Conservation (phyloP, 1,140 invertebrate species). For the Pectinophora gossypiella region DNA sequence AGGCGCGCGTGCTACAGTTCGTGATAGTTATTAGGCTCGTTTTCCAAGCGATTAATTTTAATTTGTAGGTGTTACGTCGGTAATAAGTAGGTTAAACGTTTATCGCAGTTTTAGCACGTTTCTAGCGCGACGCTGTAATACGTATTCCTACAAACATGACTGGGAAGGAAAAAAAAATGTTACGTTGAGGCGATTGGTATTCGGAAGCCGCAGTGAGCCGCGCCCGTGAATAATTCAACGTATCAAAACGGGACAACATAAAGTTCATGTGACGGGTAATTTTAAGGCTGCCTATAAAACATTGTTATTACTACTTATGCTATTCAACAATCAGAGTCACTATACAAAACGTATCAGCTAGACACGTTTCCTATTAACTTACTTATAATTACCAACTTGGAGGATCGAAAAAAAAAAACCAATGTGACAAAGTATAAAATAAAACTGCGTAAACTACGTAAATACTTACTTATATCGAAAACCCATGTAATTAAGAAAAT, state of each 20-base stretch:
- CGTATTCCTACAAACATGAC: background rate
- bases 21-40: background rate
- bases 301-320: too few relatives aligned
- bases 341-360: too few relatives aligned
- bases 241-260: conserved; percentile 12
- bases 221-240: conserved; percentile 33
- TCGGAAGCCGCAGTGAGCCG: conserved; percentile 16
- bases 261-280: conserved; percentile 23
- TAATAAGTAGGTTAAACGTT: background rate
- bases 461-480: too few relatives aligned
- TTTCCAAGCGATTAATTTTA: background rate
- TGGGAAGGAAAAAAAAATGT: conserved; percentile 10
- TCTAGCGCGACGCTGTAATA: background rate
- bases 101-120: background rate
- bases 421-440: too few relatives aligned
- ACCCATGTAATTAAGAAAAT: background rate
- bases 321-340: too few relatives aligned
- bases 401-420: too few relatives aligned
- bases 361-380: too few relatives aligned
- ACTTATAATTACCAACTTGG: too few relatives aligned
- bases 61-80: background rate
- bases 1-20: background rate
- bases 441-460: too few relatives aligned
- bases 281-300: conserved; percentile 20
- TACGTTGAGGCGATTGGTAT: conserved; percentile 24